A percentile compares a stretch with the other conserved stretches of the same genome.
These are phyloP conservation scores for Oxyruncus cristatus DNA, from an alignment of 2,113 vertebrate genomes.

Conservation along the genomic window DNA sequence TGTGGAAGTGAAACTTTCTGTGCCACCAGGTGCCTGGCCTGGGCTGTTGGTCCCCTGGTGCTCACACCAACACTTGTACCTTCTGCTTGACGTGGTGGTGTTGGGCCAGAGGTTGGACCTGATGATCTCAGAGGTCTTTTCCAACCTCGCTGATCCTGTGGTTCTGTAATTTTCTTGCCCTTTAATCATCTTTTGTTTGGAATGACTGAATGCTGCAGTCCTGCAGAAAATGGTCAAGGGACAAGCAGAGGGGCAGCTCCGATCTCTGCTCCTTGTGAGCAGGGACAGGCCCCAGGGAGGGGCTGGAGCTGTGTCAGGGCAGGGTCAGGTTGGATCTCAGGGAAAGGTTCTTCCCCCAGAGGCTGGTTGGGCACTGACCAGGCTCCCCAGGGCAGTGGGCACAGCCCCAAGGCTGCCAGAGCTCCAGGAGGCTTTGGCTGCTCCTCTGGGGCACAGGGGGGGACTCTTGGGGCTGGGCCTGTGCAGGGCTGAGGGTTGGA, in stretches of 20 bases:
- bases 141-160: background rate
- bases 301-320: too few species aligned
- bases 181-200: background rate
- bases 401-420: too few species aligned
- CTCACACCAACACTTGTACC: background rate
- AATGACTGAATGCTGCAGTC: background rate
- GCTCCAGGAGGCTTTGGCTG: too few species aligned
- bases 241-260: background rate
- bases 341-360: background rate
- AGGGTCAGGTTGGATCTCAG: background rate
- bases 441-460: background rate
- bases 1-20: background rate
- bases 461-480: background rate
- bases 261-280: too few species aligned
- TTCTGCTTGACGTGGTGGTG: background rate
- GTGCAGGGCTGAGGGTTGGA: background rate
- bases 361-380: too few species aligned
- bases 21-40: background rate
- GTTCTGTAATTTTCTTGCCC: background rate
- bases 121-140: background rate
- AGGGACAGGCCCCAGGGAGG: too few species aligned
- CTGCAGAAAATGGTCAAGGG: background rate
- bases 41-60: background rate
- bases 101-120: background rate
- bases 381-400: too few species aligned